These are phyloP conservation scores for Origma solitaria DNA, from an alignment of 2,113 vertebrate species.

Conservation along the genomic window DNA sequence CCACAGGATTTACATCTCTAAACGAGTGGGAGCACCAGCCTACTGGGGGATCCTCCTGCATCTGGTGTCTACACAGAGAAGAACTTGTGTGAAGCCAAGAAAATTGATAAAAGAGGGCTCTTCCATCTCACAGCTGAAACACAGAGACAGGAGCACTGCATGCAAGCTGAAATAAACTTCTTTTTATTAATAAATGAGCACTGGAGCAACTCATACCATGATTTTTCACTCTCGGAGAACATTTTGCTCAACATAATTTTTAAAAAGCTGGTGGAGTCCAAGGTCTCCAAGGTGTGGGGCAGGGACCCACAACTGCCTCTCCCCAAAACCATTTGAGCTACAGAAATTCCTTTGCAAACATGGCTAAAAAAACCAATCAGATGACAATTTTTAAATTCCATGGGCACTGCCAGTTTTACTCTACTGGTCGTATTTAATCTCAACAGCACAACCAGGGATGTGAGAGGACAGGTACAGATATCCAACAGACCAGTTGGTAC, in stretches of 20 bases:
- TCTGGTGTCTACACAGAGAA: not conserved
- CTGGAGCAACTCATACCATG: not conserved
- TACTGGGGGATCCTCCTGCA: not conserved
- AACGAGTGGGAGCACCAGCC: rapidly evolving
- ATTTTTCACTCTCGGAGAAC: not conserved
- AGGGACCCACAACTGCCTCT: not conserved
- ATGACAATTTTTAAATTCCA: not conserved
- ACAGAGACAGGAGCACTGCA: not conserved
- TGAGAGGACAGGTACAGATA: not conserved
- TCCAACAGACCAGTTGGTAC: not conserved
- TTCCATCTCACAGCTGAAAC: not conserved
- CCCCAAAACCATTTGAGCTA: not conserved
- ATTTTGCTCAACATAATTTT: not conserved
- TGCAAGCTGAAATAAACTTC: not conserved
- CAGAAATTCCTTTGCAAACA: not conserved
- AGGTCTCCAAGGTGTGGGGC: not conserved
- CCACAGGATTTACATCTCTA: not conserved
- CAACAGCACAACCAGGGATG: rapidly evolving
- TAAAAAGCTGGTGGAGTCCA: not conserved
- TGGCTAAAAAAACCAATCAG: not conserved
- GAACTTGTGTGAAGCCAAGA: not conserved
- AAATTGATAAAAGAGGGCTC: not conserved
- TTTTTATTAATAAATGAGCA: not conserved
- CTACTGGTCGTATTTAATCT: rapidly evolving
- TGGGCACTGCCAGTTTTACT: not conserved